Base-by-base conservation (phyloP, 2,113 vertebrate genomes). In the Tapirus terrestris region DNA sequence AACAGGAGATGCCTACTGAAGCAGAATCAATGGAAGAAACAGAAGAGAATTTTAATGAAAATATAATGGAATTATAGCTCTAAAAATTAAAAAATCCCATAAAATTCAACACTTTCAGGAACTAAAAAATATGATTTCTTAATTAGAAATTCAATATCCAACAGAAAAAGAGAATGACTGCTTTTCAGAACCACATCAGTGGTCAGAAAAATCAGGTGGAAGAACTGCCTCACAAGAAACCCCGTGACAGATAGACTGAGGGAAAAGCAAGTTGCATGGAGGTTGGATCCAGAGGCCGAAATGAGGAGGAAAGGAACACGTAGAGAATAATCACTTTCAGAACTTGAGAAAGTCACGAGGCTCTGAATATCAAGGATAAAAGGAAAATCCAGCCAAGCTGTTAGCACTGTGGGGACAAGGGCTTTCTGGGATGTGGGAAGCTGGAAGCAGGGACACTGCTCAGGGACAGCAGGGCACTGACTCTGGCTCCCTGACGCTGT, bases 31-130 rank as follows among this genome's bases (percentile, higher is more conserved):
- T 91, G 72, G 81, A 87, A 94, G 43, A 94, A 92, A 96, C 77
- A 93, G 61, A 75, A 63, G 72, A 97, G 68, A 88, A 81, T 88
- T 97, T 90, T 68, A 88, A 75, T 93, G 80, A 93, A 97, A 97
- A 84, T 56, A 56, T 58, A 97, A 97, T 60, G 63, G 70, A 95
- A 95, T 91, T 89, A 88, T 3, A 60, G 51, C 72, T 39, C 80
- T 43, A 20, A 94, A 79, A 6, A 51, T 29, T 65, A 14, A 81
- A 80, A 63, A 91, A 81, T 53, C 51, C 51, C 51, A 53, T 13
- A 43, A 84, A 65, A 2, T 16, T 48, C 27, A 88, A 67, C 8
- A 77, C n/a, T 75, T 95, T 80, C 17, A 94, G 75, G 45, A 95
- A 95, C 25, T 76, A 93, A 89, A 89, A 92, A 48, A 29, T 43